A percentile compares a stretch with the other conserved stretches of the same genome.
These are phyloP conservation scores for Drosophila tani DNA, from an alignment of 1,140 invertebrate species.

Conservation along the genomic window DNA sequence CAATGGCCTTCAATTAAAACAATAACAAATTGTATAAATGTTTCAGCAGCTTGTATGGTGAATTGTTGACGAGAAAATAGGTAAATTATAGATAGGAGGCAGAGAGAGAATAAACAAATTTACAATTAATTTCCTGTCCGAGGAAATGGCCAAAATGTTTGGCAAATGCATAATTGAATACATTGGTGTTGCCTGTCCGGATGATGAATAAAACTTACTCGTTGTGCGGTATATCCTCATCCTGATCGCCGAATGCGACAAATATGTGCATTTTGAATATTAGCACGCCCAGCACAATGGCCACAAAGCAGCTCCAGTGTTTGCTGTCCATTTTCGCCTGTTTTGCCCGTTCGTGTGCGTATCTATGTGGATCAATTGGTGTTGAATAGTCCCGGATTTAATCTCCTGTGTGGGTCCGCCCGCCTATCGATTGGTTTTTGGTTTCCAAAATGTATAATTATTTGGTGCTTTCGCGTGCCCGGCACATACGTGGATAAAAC, in stretches of 20 bases:
- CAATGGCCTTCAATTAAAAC: constrained; percentile 11
- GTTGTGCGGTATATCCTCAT: constrained; percentile 93
- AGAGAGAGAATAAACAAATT: constrained; percentile 57
- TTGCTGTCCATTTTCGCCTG: constrained; percentile 68
- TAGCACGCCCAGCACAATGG: constrained; percentile 72
- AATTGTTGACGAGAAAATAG: constrained; percentile 16
- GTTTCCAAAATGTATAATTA: constrained; percentile 42
- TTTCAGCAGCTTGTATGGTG: constrained; percentile 26
- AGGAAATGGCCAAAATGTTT: constrained; percentile 55
- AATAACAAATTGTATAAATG: constrained; percentile 21
- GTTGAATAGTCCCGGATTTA: constrained; percentile 48
- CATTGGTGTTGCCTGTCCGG: constrained; percentile 14
- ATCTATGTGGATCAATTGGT: constrained; percentile 36
- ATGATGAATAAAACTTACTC: constrained; percentile 88
- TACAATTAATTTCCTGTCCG: constrained; percentile 71
- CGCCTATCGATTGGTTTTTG: constrained; percentile 54
- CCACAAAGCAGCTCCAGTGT: constrained; percentile 68
- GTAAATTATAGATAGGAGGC: constrained; percentile 21
- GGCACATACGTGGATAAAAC: constrained; percentile 32
- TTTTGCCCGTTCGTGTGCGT: constrained; percentile 24
- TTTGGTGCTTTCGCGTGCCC: constrained; percentile 31
- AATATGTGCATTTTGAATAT: constrained; percentile 78
- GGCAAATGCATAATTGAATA: constrained; percentile 62
- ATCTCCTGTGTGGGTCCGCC: constrained; percentile 33
- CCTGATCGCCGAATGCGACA: constrained; percentile 87